phyloP scores from a whole-genome alignment of 1,140 invertebrate species.

The Wiebesia pumilae region DNA sequence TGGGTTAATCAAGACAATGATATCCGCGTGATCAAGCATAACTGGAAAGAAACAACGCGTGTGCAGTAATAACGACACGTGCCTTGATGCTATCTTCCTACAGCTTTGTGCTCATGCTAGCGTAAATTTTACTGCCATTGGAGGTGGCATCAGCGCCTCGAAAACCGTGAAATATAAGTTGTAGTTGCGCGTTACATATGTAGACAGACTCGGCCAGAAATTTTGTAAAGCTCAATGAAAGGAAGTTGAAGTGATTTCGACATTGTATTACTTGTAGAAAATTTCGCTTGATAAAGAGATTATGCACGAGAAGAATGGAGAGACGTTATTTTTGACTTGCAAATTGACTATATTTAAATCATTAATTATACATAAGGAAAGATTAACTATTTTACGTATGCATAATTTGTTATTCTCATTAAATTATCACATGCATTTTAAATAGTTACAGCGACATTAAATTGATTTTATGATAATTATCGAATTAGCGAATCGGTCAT shows the following conservation, averaged over 20 bases:
- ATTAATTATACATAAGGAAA: background rate
- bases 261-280: background rate
- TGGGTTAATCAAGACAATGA: background rate
- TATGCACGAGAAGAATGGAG: background rate
- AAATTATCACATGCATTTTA: no score
- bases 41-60: background rate
- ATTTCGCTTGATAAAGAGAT: background rate
- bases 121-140: background rate
- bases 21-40: background rate
- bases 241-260: background rate
- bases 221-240: background rate
- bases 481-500: no score
- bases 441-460: no score
- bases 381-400: no score
- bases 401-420: no score
- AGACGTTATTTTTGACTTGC: background rate
- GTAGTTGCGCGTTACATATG: background rate
- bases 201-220: background rate
- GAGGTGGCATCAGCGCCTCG: background rate
- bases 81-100: no score
- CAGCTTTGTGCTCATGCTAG: background rate
- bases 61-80: no score
- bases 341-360: background rate
- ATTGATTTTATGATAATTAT: no score
- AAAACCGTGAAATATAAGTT: background rate